Evolutionary conservation across 2,888 invertebrate genomes (phyloP).

Genomic region (Gisinianus flammeolus): DNA sequence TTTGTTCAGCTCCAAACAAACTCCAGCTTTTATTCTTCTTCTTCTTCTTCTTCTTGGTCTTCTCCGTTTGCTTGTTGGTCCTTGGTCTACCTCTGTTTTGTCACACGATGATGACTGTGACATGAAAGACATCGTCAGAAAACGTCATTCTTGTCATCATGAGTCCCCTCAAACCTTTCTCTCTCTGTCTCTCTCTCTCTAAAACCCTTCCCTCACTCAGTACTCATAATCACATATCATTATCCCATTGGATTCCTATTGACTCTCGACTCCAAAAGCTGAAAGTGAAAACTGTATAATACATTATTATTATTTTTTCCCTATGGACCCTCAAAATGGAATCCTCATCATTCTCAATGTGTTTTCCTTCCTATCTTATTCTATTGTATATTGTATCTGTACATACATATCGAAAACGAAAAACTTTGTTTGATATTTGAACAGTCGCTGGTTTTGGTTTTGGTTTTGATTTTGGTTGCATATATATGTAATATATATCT

Average conservation of each 20-base stretch:
- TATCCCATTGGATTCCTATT: no score
- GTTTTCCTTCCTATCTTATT: neutral
- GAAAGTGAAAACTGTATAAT: conserved; percentile 32
- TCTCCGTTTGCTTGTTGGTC: no score
- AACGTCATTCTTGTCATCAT: conserved; percentile 33
- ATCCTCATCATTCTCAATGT: neutral
- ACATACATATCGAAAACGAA: neutral
- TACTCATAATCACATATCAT: no score
- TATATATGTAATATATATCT: no score
- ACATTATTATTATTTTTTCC: no score
- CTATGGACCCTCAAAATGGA: no score
- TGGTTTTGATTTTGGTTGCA: neutral
- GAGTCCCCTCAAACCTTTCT: neutral
- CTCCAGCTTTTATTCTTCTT: neutral
- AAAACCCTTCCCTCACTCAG: neutral
- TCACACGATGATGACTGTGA: conserved; percentile 33
- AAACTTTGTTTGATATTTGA: neutral
- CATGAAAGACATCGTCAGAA: neutral
- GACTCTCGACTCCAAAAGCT: no score
- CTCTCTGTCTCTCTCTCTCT: conserved; percentile 1
- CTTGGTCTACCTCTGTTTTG: conserved; percentile 28
- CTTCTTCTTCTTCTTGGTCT: neutral
- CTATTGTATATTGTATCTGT: neutral
- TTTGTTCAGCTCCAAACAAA: neutral
- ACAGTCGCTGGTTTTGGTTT: neutral